phyloP scores from a whole-genome alignment of 1,140 invertebrate species.

The Micrasema minimum region DNA sequence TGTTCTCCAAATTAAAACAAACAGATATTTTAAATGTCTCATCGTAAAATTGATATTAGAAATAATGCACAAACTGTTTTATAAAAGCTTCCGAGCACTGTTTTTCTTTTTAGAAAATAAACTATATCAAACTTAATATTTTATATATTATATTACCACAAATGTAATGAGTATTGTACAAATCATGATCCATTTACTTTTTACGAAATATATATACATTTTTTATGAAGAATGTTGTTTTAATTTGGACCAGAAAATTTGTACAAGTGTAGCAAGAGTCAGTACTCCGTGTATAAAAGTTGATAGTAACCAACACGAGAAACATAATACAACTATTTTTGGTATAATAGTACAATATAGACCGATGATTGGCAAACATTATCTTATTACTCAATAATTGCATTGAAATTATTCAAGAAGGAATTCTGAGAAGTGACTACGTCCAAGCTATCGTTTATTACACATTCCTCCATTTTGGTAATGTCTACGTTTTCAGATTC shows the following conservation, averaged over 20 bases:
- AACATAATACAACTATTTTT: no score
- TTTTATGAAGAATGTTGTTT: conserved; percentile 21
- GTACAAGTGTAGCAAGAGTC: no score
- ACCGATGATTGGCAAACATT: no score
- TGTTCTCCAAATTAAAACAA: conserved; percentile 3
- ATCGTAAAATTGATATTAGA: background rate
- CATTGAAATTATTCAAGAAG: conserved; percentile 3
- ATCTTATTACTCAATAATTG: conserved; percentile 3
- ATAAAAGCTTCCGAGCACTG: conserved; percentile 20
- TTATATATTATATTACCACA: conserved; percentile 25
- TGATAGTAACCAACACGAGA: no score
- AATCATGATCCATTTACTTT: conserved; percentile 44
- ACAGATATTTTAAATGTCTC: background rate
- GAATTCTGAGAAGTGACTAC: background rate
- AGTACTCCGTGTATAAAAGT: no score
- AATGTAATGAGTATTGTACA: conserved; percentile 36
- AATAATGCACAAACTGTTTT: conserved; percentile 10
- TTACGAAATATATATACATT: conserved; percentile 45
- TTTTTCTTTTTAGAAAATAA: background rate
- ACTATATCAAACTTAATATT: conserved; percentile 4
- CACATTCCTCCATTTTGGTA: conserved; percentile 1
- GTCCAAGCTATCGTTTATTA: background rate
- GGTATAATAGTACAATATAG: no score
- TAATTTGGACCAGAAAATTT: no score
- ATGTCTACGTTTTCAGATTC: background rate